A percentile compares a stretch with the other conserved stretches of the same genome.
Evolutionary conservation across 2,797 vertebrate species (phyloP).

Genomic region (Rhinatrema bivittatum): DNA sequence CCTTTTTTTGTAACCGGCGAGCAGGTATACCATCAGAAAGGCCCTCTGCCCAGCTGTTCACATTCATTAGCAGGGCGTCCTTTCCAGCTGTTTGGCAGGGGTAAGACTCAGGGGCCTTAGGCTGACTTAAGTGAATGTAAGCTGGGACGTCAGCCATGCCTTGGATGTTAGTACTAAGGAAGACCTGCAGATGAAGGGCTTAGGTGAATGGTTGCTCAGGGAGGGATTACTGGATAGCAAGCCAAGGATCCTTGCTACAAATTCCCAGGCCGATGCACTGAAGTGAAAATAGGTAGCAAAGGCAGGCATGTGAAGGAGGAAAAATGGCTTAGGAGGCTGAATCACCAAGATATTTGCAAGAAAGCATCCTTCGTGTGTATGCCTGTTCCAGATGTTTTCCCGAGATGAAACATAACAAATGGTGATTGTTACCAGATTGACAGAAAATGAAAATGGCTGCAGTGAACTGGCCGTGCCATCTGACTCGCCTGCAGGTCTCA

Average conservation of each 20-base stretch:
- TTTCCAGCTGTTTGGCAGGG: fast-evolving
- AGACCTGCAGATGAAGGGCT: not conserved
- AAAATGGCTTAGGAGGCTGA: slow-evolving; percentile 32
- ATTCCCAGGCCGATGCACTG: not conserved
- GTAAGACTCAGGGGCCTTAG: not conserved
- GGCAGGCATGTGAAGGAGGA: too few relatives aligned
- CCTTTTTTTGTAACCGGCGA: too few relatives aligned
- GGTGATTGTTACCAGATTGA: slow-evolving; percentile 33
- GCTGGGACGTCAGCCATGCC: not conserved
- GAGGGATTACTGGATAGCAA: slow-evolving; percentile 4
- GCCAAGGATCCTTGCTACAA: slow-evolving; percentile 7
- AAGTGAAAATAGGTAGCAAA: too few relatives aligned
- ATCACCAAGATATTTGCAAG: slow-evolving; percentile 32
- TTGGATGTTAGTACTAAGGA: not conserved
- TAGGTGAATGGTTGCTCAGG: slow-evolving; percentile 4
- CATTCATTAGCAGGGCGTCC: not conserved
- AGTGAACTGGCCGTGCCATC: slow-evolving; percentile 29
- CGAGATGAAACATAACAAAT: slow-evolving; percentile 43
- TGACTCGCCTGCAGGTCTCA: slow-evolving; percentile 33
- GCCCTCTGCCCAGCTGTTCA: not conserved
- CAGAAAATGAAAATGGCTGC: slow-evolving; percentile 27
- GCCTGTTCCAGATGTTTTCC: slow-evolving; percentile 42
- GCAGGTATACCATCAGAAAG: too few relatives aligned
- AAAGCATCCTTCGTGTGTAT: slow-evolving; percentile 25
- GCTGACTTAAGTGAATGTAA: slow-evolving; percentile 1